Base-by-base conservation (phyloP, 2,888 invertebrate genomes). In the Argyresthia goedartella region DNA sequence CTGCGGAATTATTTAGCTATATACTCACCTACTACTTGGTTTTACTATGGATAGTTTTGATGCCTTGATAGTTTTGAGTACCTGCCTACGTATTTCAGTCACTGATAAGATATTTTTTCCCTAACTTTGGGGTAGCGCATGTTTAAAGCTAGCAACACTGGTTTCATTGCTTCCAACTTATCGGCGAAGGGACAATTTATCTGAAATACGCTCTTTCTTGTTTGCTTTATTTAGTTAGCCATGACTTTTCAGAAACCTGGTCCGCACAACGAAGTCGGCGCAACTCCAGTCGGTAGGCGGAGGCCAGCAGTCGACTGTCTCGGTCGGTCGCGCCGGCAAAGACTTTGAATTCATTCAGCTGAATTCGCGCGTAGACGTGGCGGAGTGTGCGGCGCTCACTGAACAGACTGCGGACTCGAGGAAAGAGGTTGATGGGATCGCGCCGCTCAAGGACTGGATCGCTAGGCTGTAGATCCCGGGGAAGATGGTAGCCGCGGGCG, bases 261-360 rank as follows among this genome's bases (percentile, higher is more conserved):
- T 97, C 7, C 90, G 96, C 34, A 88, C 93, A 46, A 97, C 97
- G 0, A 93, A 95, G 66, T 90, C 93, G 39, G 95, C 90, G 64
- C 93, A 95, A 63, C 79, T 97, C 57, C 90, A 93, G 62, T 91
- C 93, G 0, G 93, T 92, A 0, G 93, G 93, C 62, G 88, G 90
- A 0, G 88, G 89, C 41, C 87, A 88, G 49, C 89, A 90, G 49
- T 90, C 89, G 45, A 76, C 85, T 0, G 81, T 84, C n/a, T 91
- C 88, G 60, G 82, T 97, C 34, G 96, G 96, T 14, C 93, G 92
- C 66, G 76, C 84, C 3, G 93, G 93, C 51, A 93, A 92, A 67
- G 93, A 95, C 67, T 97, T 98, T 78, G 91, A 93, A 63, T 97
- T 97, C 72, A 81, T 90, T 0, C 93, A 95, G 61, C 77, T 96